Percentiles rank a stretch among this genome's conserved stretches.
phyloP scores from a whole-genome alignment of 2,888 invertebrate genomes.

The Sphaeridia pumilis region DNA sequence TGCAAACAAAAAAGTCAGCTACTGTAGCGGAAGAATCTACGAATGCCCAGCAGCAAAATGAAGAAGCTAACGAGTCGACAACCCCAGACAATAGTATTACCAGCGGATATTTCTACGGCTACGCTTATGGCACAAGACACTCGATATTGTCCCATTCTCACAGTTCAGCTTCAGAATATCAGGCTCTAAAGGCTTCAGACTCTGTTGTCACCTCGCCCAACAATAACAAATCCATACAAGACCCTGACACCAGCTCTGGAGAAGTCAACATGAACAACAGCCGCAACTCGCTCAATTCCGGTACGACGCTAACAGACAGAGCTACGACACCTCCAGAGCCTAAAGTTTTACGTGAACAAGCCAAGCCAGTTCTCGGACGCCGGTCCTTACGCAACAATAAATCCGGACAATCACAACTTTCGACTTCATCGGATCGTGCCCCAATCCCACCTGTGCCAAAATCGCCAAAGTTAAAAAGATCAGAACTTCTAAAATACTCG shows the following conservation, averaged over 20 bases:
- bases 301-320: background rate
- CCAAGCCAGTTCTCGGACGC: background rate
- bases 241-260: background rate
- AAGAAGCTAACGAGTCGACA: background rate
- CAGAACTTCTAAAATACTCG: background rate
- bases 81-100: background rate
- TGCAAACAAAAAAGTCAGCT: background rate
- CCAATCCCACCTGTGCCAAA: background rate
- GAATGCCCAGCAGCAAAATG: background rate
- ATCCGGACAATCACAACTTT: background rate
- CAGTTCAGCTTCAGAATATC: background rate
- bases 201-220: background rate
- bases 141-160: background rate
- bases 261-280: background rate
- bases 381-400: background rate
- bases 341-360: background rate
- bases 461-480: slow-evolving; percentile 1
- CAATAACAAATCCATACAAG: background rate
- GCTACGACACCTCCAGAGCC: background rate
- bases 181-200: background rate
- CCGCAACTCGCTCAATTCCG: background rate
- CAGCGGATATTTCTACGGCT: background rate
- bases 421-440: background rate
- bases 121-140: background rate
- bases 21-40: background rate